Evolutionary conservation across 2,888 invertebrate genomes (phyloP), one percentile per base, ranked within the genome.

Genomic region (Phengaris alcon): DNA sequence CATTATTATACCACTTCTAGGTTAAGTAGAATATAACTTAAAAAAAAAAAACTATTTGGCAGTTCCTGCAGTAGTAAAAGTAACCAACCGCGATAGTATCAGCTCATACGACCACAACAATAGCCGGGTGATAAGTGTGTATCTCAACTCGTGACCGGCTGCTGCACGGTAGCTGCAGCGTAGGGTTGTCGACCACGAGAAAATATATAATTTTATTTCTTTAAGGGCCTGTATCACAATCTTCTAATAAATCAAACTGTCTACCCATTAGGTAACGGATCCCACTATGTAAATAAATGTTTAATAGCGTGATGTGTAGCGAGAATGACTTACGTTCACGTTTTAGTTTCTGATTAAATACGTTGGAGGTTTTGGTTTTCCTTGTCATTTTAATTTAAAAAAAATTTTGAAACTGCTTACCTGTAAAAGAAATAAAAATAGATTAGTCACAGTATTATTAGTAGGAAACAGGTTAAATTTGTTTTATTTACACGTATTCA

Each of bases 121-220:
- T 64, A 6, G 35, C 13, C 35, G 59, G 9, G 57, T 64, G 59
- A 64, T 64, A 10, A 64, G 64, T 44, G 59, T 59, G 13, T 64
- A 35, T 52, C 52, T 52, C 35, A 35, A 64, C 64, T 64, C 64
- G 64, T 64, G 64, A 64, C 64, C 12, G 64, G 64, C 64, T 64
- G 44, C 64, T 35, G 64, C 64, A 64, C 64, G 35, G 64, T 64
- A 64, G 64, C 64, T 35, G 59, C 6, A 13, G 35, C 35, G 12
- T 64, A 64, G 64, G 64, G 64, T 35, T 64, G 64, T 0, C 64
- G 2, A 44, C 12, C 12, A 0, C 6, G 35, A 64, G 35, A 13
- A 64, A 64, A 35, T 35, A 15, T 22, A 10, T 59, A n/a, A 0
- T 57, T 6, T 54, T 54, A 13, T 54, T 57, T 57, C 4, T 35